Evolutionary conservation across 2,888 invertebrate genomes (phyloP).

Genomic region (Acleris holmiana): DNA sequence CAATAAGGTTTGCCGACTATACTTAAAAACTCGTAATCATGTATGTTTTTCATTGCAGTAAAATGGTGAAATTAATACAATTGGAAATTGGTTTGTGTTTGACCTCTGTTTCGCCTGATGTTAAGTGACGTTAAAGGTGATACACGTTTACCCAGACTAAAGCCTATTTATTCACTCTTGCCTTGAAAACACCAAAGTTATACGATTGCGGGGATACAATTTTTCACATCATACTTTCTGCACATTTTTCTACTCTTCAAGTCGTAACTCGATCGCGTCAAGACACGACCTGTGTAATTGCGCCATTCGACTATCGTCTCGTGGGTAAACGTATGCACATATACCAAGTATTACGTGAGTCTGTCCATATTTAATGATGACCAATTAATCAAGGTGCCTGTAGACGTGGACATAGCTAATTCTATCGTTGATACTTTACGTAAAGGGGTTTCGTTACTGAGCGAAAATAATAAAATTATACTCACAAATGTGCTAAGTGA

Average conservation of each 20-base stretch:
- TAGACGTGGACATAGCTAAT: conserved; percentile 40
- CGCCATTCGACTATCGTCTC: conserved; percentile 52
- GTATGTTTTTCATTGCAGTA: no score
- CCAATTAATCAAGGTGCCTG: conserved; percentile 58
- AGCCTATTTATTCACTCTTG: no score
- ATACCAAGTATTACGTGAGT: no score
- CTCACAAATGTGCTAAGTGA: not conserved
- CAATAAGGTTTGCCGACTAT: no score
- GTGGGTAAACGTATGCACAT: not conserved
- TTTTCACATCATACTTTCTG: not conserved
- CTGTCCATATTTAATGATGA: conserved; percentile 57
- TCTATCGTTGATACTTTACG: conserved; percentile 31
- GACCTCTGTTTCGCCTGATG: no score
- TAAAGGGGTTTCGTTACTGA: not conserved
- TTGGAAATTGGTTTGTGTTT: no score
- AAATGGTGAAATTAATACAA: no score
- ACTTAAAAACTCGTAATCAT: no score
- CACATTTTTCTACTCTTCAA: conserved; percentile 32
- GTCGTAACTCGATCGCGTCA: conserved; percentile 59
- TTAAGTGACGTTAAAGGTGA: no score
- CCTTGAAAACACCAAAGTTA: no score
- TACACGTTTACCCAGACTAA: no score
- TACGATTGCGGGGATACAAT: no score
- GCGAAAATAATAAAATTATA: not conserved
- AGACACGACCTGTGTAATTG: conserved; percentile 60